phyloP scores from a whole-genome alignment of 2,888 invertebrate genomes.

The Argyra leucocephala region DNA sequence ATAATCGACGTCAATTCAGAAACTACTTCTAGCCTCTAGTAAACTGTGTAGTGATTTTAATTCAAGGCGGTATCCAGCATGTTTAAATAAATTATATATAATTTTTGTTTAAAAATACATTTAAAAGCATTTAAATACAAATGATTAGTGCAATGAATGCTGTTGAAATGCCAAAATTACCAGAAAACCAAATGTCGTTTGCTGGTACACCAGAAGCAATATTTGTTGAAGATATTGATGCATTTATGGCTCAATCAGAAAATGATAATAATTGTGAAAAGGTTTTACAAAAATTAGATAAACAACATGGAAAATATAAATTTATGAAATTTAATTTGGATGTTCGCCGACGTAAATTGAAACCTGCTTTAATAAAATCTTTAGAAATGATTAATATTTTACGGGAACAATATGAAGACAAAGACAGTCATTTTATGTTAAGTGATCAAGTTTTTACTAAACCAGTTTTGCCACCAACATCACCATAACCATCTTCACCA shows the following conservation, averaged over 20 bases:
- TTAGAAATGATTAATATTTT: slow-evolving; percentile 85
- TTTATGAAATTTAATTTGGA: slow-evolving; percentile 91
- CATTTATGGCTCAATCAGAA: slow-evolving; percentile 76
- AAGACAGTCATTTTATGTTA: slow-evolving; percentile 78
- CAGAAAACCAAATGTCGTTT: slow-evolving; percentile 49
- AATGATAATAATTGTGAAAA: slow-evolving; percentile 75
- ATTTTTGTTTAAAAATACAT: too few relatives aligned
- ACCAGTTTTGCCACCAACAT: slow-evolving; percentile 79
- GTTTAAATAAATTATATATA: too few relatives aligned
- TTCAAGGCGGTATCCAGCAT: too few relatives aligned
- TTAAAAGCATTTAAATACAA: slow-evolving; percentile 19
- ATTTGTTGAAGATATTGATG: slow-evolving; percentile 91
- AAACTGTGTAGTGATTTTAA: too few relatives aligned
- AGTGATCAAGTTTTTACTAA: slow-evolving; percentile 83
- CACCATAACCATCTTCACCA: too few relatives aligned
- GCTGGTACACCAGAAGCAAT: slow-evolving; percentile 81
- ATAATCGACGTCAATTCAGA: too few relatives aligned
- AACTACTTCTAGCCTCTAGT: too few relatives aligned
- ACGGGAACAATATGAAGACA: slow-evolving; percentile 65
- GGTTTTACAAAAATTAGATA: slow-evolving; percentile 78
- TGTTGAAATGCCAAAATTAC: slow-evolving; percentile 41
- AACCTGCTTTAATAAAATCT: slow-evolving; percentile 86
- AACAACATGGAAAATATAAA: slow-evolving; percentile 92
- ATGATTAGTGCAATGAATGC: slow-evolving; percentile 39
- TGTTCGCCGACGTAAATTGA: slow-evolving; percentile 75